Evolutionary conservation across 1,140 invertebrate genomes (phyloP).

Genomic region (Formica selysi): DNA sequence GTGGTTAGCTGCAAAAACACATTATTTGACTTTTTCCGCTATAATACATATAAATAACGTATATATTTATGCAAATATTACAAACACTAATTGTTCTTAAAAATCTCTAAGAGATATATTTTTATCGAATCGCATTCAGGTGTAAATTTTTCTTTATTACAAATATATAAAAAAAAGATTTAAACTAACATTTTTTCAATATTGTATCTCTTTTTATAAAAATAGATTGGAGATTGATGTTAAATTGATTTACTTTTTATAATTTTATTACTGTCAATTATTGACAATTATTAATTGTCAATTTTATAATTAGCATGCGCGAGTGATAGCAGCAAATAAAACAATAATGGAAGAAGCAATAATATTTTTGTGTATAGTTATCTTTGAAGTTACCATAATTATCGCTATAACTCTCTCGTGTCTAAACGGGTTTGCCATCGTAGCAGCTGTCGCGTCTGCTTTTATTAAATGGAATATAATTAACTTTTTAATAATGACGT

Average conservation of each 20-base stretch:
- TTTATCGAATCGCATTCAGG: neutral
- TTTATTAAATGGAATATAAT: constrained; percentile 55
- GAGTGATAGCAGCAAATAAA: neutral
- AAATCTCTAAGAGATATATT: neutral
- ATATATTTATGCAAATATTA: neutral
- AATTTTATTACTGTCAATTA: constrained; percentile 2
- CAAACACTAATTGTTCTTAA: neutral
- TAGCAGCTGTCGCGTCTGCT: neutral
- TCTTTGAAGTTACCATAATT: constrained; percentile 19
- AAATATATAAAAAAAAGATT: constrained; percentile 1
- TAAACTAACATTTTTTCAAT: neutral
- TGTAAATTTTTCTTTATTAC: neutral
- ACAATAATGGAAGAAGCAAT: neutral
- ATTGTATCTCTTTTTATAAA: neutral
- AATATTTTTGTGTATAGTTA: constrained; percentile 12
- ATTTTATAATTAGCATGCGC: neutral
- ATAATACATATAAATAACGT: neutral
- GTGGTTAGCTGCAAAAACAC: constrained; percentile 16
- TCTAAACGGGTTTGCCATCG: neutral
- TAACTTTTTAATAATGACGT: constrained; percentile 36
- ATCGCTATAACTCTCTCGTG: neutral
- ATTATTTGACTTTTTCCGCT: neutral
- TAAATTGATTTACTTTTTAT: neutral
- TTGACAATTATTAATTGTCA: too few species aligned
- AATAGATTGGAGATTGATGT: neutral